Evolutionary conservation across 2,113 vertebrate genomes (phyloP).

Genomic region (Trochalopteron elliotii): DNA sequence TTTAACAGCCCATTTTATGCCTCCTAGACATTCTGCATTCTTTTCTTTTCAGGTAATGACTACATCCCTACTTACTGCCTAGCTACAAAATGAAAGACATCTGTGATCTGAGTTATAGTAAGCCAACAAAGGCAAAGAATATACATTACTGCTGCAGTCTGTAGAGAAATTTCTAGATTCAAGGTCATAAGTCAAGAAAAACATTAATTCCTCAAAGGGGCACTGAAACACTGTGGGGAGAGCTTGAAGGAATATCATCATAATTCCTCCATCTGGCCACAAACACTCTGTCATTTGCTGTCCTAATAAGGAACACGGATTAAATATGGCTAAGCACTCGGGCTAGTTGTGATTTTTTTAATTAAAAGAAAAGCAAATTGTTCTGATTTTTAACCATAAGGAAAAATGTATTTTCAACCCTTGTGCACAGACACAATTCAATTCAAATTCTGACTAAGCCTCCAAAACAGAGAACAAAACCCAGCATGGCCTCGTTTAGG

Average conservation of each 20-base stretch:
- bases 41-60: neutral
- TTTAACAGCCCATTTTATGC: neutral
- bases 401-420: neutral
- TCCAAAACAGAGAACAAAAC: conserved; percentile 39
- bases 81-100: neutral
- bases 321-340: conserved; percentile 13
- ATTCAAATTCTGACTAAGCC: conserved; percentile 7
- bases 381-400: neutral
- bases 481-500: neutral
- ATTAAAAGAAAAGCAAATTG: conserved; percentile 13
- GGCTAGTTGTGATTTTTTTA: conserved; percentile 17
- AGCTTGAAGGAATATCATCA: neutral
- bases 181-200: neutral
- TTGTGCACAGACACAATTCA: neutral
- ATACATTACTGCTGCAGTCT: neutral
- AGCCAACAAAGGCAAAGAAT: neutral
- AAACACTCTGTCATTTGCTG: conserved; percentile 14
- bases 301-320: neutral
- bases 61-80: neutral
- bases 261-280: conserved; percentile 11
- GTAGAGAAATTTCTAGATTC: neutral
- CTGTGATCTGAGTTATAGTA: neutral
- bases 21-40: neutral
- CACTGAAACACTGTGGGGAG: neutral
- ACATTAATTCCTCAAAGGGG: neutral